Evolutionary conservation across 2,797 vertebrate genomes (phyloP).

Genomic region (Dromococcyx pavoninus): DNA sequence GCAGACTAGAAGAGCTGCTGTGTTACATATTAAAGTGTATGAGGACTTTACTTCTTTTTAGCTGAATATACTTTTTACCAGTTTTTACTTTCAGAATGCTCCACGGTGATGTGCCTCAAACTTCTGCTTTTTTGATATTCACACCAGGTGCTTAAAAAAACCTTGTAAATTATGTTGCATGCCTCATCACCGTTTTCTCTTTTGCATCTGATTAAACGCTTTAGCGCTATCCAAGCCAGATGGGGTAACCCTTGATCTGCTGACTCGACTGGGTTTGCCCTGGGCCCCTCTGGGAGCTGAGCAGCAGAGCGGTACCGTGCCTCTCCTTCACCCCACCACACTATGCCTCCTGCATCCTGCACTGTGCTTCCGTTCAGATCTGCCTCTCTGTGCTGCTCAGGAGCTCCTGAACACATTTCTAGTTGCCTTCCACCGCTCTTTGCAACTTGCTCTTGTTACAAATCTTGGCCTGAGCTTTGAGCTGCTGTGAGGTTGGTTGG

Average conservation of each 20-base stretch:
- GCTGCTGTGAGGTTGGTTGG: not conserved
- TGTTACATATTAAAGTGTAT: not conserved
- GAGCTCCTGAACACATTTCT: not conserved
- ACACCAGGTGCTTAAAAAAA: not conserved
- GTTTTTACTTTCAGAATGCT: not conserved
- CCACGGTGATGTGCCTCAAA: not conserved
- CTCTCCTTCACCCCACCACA: fast-evolving
- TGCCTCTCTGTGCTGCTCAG: not conserved
- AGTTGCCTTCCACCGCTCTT: not conserved
- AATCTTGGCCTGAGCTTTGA: not conserved
- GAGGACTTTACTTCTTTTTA: not conserved
- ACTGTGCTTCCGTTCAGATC: not conserved
- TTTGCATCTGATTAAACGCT: not conserved
- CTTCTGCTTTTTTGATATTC: not conserved
- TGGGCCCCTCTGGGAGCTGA: not conserved
- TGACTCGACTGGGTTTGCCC: not conserved
- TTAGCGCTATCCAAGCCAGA: not conserved
- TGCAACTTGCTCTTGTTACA: not conserved
- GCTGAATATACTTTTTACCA: not conserved
- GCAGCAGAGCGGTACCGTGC: not conserved
- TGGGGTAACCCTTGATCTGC: not conserved
- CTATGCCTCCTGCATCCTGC: fast-evolving
- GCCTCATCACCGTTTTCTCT: not conserved
- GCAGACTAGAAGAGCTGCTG: not conserved
- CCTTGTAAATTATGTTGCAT: not conserved